Evolutionary conservation across 37 sponge, comb jelly and placozoan genomes (phyloP).

Genomic region (Chondrosia reniformis): DNA sequence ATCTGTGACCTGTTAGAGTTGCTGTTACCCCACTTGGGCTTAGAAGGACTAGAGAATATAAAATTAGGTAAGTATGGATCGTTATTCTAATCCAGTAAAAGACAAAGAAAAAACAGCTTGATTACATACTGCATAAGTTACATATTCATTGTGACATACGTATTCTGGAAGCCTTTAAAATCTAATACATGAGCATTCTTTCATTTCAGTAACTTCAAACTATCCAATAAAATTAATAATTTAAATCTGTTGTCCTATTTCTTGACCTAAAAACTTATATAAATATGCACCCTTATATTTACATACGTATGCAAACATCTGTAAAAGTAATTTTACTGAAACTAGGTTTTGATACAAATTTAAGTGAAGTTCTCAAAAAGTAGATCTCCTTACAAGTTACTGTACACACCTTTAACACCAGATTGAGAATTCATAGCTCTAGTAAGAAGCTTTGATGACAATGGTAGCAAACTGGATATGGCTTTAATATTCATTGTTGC

Average conservation of each 20-base stretch:
- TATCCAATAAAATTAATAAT: no score
- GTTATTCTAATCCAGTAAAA: background rate
- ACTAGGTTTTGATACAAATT: background rate
- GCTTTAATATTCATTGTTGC: conserved; percentile 74
- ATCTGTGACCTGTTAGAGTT: conserved; percentile 80
- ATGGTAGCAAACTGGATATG: conserved; percentile 44
- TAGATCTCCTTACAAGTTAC: no score
- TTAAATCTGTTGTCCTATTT: no score
- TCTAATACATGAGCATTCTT: no score
- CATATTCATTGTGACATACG: no score
- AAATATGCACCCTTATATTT: background rate
- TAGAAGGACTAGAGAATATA: conserved; percentile 44
- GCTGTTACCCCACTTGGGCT: conserved; percentile 84
- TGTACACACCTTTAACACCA: conserved; percentile 68
- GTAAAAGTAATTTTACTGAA: background rate
- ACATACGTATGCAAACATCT: background rate
- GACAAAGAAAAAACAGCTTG: background rate
- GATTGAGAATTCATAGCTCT: conserved; percentile 67
- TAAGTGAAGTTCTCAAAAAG: no score
- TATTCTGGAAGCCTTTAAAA: no score
- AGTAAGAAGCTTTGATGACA: conserved; percentile 42
- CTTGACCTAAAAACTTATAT: no score
- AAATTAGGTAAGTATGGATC: background rate
- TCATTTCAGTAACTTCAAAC: no score
- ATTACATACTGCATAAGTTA: background rate